A percentile compares a stretch with the other conserved stretches of the same genome.
Conservation (phyloP, 1,140 invertebrate genomes). For the Parapsyche elsis region DNA sequence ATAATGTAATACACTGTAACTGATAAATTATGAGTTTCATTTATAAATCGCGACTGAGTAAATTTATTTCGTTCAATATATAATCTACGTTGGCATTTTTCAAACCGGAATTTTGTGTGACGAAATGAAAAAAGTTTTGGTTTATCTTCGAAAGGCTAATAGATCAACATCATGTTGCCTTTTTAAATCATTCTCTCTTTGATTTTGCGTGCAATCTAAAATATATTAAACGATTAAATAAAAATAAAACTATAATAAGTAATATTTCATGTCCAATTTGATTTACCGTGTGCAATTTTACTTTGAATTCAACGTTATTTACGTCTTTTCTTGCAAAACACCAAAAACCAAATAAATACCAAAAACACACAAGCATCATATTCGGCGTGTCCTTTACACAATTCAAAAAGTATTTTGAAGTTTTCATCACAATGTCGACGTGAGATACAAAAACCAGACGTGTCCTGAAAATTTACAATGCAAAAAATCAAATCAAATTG, state of each 20-base stretch:
- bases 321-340: conserved; percentile 67
- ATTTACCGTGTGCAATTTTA: conserved; percentile 65
- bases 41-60: conserved; percentile 66
- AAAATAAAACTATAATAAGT: conserved; percentile 28
- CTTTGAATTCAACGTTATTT: conserved; percentile 63
- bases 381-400: conserved; percentile 61
- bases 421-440: conserved; percentile 68
- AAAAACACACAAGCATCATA: conserved; percentile 70
- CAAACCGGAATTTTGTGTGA: conserved; percentile 72
- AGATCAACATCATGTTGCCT: conserved; percentile 77
- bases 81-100: conserved; percentile 69
- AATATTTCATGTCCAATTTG: background rate
- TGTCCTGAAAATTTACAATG: conserved; percentile 59
- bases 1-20: background rate
- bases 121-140: conserved; percentile 81
- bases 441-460: conserved; percentile 69
- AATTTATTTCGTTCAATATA: conserved; percentile 71
- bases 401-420: conserved; percentile 62
- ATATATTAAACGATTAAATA: conserved; percentile 64
- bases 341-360: conserved; percentile 80
- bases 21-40: too few species aligned
- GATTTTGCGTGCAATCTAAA: conserved; percentile 75
- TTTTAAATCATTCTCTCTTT: conserved; percentile 76
- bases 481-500: background rate
- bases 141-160: conserved; percentile 73